Percentiles rank a stretch among this genome's conserved stretches.
Evolutionary conservation across 2,113 vertebrate species (phyloP).

Genomic region (Gymnorhina tibicen): DNA sequence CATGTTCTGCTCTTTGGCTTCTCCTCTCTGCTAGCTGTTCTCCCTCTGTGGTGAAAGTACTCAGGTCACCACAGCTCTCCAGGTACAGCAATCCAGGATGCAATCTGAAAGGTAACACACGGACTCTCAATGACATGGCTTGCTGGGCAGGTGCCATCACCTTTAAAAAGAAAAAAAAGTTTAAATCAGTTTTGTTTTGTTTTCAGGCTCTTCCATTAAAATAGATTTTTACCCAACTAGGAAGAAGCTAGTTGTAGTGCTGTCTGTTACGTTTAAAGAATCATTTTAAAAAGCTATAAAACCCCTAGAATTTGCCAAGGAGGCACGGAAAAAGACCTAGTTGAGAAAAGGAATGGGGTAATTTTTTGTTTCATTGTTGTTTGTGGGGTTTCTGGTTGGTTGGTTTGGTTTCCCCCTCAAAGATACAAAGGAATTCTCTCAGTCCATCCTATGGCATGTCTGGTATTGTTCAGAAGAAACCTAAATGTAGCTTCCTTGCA

Average conservation of each 20-base stretch:
- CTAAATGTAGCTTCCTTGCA: neutral
- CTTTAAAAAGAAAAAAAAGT: slow-evolving; percentile 34
- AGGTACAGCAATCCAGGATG: slow-evolving; percentile 74
- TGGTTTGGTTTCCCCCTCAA: neutral
- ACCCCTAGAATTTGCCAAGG: neutral
- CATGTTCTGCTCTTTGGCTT: slow-evolving; percentile 20
- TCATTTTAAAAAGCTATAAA: neutral
- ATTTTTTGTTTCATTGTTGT: neutral
- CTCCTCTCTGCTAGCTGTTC: neutral
- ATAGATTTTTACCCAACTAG: neutral
- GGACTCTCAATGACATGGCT: neutral
- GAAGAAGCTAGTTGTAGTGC: neutral
- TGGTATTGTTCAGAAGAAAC: neutral
- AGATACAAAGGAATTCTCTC: neutral
- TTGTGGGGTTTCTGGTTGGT: neutral
- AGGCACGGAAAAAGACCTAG: neutral
- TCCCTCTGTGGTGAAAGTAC: slow-evolving; percentile 69
- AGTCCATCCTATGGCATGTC: neutral
- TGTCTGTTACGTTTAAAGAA: neutral
- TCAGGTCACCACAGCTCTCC: slow-evolving; percentile 81
- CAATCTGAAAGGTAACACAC: slow-evolving; percentile 2
- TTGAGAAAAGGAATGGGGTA: neutral
- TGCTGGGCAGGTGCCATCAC: slow-evolving; percentile 59
- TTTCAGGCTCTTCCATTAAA: neutral
- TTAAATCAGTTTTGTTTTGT: neutral